These are phyloP conservation scores for Carcharodon carcharias DNA, from an alignment of 2,797 vertebrate genomes.

Conservation along the genomic window DNA sequence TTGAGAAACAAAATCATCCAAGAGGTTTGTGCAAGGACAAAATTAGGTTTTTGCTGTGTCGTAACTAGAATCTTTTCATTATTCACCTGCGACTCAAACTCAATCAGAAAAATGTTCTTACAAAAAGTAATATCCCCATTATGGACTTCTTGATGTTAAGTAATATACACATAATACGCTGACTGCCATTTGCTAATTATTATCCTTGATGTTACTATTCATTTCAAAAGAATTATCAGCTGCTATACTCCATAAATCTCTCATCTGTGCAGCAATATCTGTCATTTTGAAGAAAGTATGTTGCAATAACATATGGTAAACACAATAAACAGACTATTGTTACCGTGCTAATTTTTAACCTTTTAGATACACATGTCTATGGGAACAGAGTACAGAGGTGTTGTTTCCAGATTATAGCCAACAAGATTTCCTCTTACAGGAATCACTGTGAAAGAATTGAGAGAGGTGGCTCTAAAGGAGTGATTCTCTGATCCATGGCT, in stretches of 20 bases:
- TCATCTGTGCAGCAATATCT: background rate
- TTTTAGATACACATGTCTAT: background rate
- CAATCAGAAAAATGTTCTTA: background rate
- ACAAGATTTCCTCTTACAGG: background rate
- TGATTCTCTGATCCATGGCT: background rate
- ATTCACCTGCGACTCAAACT: background rate
- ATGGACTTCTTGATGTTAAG: background rate
- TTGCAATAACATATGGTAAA: background rate
- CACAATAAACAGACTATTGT: background rate
- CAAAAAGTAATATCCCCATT: background rate
- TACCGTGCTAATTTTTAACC: background rate
- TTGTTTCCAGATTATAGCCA: background rate
- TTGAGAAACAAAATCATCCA: background rate
- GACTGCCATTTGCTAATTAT: background rate
- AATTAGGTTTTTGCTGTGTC: background rate
- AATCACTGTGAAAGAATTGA: background rate
- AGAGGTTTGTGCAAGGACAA: background rate
- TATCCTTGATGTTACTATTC: background rate
- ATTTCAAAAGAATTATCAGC: background rate
- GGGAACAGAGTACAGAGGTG: background rate
- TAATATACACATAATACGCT: background rate
- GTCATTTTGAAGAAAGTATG: background rate
- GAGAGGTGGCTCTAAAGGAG: background rate
- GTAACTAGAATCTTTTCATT: background rate
- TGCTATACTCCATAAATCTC: background rate